Conservation (phyloP, 2,888 invertebrate species). For the Stenchaetothrips biformis region DNA sequence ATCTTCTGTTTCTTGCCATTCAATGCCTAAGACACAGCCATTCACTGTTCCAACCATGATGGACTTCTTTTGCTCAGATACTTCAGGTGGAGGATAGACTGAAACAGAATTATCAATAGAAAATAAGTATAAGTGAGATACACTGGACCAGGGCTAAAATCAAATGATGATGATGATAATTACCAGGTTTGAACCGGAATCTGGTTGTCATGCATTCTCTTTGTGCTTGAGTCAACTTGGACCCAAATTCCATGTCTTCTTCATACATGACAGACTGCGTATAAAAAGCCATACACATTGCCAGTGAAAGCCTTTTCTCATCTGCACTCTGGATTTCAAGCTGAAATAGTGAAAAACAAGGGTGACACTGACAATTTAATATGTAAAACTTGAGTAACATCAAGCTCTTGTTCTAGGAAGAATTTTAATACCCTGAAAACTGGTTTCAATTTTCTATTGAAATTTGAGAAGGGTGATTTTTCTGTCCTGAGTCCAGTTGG, state of each 20-base stretch:
- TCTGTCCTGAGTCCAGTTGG: not conserved
- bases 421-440: not conserved
- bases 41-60: slow-evolving; percentile 10
- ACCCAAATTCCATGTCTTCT: not conserved
- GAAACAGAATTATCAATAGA: not conserved
- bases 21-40: not conserved
- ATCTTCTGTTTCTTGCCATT: not conserved
- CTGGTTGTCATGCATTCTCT: not conserved
- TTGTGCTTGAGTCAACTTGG: not conserved
- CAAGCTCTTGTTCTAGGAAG: not conserved
- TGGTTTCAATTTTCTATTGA: slow-evolving; percentile 8
- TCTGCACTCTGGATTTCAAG: not conserved
- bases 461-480: not conserved
- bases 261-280: not conserved
- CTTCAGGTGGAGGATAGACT: slow-evolving; percentile 10
- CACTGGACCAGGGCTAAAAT: too few species aligned
- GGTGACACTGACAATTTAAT: not conserved
- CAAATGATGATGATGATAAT: not conserved
- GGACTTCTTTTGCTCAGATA: not conserved
- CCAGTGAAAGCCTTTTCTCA: not conserved
- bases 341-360: not conserved
- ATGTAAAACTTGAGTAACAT: not conserved
- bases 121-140: too few species aligned
- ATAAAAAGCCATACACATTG: slow-evolving; percentile 10
- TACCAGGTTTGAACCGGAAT: not conserved